Evolutionary conservation across 2,797 vertebrate species (phyloP), one percentile per base, ranked within the genome.

Genomic region (Epinephelus coioides): DNA sequence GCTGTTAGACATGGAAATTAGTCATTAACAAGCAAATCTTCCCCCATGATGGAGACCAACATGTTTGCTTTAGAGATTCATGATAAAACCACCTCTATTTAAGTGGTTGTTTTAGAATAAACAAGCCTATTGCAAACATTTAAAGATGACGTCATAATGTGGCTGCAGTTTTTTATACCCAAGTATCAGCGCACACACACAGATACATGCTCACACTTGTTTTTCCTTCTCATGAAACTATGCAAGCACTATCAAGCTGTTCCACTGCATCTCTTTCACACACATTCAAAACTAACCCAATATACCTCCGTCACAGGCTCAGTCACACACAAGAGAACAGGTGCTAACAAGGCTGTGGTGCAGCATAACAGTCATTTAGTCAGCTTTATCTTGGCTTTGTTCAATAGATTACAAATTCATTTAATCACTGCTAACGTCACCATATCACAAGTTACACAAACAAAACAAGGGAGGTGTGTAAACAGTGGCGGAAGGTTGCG

Each of bases 351-450:
- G 47, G 40, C 51, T 14, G 34, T 18, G 30, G 57, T 46, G 54
- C 70, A 66, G 50, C 60, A 66, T 5, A 51, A 75, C 60, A 64
- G 59, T 79, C 75, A 84, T 69, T 68, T 40, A 50, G 54, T 75
- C 25, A 40, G 49, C 50, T 76, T 81, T 30, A 73, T 83, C 66
- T 61, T 10, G 61, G 53, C 76, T 75, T 56, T 2, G 17, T 53
- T 61, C 50, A 13, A 63, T 15, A 63, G 75, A 83, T 82, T 71
- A 73, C 59, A 80, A 62, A 83, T 61, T 49, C 2, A 77, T 75
- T 69, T 67, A 65, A 79, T 86, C 14, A 19, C 34, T 0, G 34
- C 40, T 49, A 25, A 75, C 13, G 34, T 85, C 83, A 70, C 50
- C 14, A 63, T 62, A 27, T 63, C n/a, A 10, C 4, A 54, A 61